Evolutionary conservation across 2,113 vertebrate genomes (phyloP).

Genomic region (Nettapus auritus): DNA sequence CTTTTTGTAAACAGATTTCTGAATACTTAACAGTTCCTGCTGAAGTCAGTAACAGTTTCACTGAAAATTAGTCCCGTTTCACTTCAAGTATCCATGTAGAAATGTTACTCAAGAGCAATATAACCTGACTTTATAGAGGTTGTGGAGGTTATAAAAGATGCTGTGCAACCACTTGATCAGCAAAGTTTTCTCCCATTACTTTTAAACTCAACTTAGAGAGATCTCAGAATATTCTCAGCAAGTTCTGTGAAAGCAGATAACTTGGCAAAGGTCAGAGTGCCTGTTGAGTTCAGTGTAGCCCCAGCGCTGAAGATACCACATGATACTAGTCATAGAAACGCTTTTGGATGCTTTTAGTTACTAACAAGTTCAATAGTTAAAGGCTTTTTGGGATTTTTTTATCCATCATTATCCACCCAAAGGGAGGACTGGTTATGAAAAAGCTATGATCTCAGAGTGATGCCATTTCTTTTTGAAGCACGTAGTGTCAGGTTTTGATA

Average conservation of each 20-base stretch:
- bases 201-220: not conserved
- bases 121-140: not conserved
- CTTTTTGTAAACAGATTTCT: not conserved
- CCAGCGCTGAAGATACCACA: not conserved
- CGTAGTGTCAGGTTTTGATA: accelerated
- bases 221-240: not conserved
- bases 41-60: not conserved
- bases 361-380: not conserved
- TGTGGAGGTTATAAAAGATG: too few species aligned
- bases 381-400: not conserved
- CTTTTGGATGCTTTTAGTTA: not conserved
- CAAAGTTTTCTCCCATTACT: not conserved
- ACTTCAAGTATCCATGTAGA: not conserved
- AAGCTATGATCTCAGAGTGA: not conserved
- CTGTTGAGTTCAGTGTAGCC: not conserved
- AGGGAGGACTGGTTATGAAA: not conserved
- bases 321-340: not conserved
- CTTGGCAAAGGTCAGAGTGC: not conserved
- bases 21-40: not conserved
- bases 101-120: not conserved
- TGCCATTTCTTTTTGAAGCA: not conserved
- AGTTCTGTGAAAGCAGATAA: not conserved
- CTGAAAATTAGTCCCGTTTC: not conserved
- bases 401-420: not conserved
- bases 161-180: not conserved